A percentile compares a stretch with the other conserved stretches of the same genome.
These are phyloP conservation scores for Nowickia ferox DNA, from an alignment of 2,888 invertebrate genomes.

Conservation along the genomic window DNA sequence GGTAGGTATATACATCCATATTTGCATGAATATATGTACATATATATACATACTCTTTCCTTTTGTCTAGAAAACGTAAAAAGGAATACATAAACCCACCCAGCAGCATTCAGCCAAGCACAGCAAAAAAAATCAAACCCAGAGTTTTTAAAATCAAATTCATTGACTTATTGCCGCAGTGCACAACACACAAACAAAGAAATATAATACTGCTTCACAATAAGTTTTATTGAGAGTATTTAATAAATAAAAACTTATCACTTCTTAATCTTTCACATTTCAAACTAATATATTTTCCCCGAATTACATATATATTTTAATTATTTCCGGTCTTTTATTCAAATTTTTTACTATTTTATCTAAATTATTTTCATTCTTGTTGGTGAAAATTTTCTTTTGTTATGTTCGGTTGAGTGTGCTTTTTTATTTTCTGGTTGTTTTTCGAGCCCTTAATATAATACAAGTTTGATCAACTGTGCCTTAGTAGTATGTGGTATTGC, in stretches of 20 bases:
- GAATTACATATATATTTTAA: not conserved
- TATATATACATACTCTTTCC: not conserved
- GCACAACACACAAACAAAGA: conserved; percentile 30
- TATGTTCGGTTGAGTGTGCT: not conserved
- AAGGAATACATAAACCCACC: conserved; percentile 31
- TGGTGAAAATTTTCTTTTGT: conserved; percentile 34
- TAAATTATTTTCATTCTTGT: not conserved
- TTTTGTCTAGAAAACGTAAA: conserved; percentile 39
- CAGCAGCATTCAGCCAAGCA: conserved; percentile 31
- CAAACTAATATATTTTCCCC: too few relatives aligned
- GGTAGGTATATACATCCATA: too few relatives aligned
- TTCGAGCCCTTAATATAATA: not conserved
- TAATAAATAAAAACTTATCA: too few relatives aligned
- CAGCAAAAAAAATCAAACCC: conserved; percentile 22
- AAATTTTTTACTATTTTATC: not conserved
- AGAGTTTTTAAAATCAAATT: conserved; percentile 48
- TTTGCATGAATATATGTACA: too few relatives aligned
- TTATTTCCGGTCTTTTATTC: not conserved
- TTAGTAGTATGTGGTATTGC: not conserved
- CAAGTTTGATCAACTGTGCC: conserved; percentile 16
- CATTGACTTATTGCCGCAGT: conserved; percentile 46
- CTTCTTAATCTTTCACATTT: too few relatives aligned
- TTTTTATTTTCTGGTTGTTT: not conserved
- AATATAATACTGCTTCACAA: not conserved
- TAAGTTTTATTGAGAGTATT: not conserved